Evolutionary conservation across 2,797 vertebrate species (phyloP).

Genomic region (Passerculus sandwichensis): DNA sequence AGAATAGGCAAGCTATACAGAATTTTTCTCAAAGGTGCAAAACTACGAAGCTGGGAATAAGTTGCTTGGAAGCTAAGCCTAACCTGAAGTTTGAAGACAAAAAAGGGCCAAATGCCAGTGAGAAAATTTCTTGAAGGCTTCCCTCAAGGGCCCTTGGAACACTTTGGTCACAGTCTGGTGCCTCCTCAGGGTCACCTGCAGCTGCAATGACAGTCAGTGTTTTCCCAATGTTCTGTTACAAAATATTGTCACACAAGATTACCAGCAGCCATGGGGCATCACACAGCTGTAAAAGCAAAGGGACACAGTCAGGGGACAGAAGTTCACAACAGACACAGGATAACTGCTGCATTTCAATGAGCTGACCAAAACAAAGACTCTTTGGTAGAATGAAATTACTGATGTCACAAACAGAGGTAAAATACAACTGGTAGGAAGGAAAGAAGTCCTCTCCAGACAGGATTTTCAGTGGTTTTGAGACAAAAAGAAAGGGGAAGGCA

Average conservation of each 20-base stretch:
- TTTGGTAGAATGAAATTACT: neutral
- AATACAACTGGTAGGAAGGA: fast-evolving
- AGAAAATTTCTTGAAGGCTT: neutral
- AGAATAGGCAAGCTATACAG: neutral
- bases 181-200: fast-evolving
- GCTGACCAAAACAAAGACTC: neutral
- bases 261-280: neutral
- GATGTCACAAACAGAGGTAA: neutral
- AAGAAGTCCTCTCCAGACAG: neutral
- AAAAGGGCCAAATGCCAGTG: neutral
- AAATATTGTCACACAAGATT: neutral
- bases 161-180: neutral
- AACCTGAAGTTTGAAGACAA: neutral
- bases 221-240: neutral
- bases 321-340: neutral
- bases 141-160: neutral
- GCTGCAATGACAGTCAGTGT: fast-evolving
- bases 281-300: neutral
- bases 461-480: neutral
- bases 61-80: neutral
- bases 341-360: neutral
- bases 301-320: fast-evolving
- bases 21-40: neutral
- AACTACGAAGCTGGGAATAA: neutral
- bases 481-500: neutral